Base-by-base conservation (phyloP, 2,113 vertebrate genomes). In the Bagarius yarrelli region DNA sequence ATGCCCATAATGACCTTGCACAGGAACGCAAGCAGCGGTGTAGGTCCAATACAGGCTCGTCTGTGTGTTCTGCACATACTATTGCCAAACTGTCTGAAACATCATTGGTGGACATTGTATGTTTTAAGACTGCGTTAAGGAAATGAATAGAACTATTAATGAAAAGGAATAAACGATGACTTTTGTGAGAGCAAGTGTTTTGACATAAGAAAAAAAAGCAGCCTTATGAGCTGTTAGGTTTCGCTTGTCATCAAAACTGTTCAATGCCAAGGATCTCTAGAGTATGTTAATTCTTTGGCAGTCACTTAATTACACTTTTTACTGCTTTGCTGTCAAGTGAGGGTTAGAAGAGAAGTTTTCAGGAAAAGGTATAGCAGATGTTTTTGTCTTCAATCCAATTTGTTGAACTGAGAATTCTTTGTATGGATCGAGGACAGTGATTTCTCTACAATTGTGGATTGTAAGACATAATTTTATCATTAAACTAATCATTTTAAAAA, bases 211-310 rank as follows among this genome's bases (percentile, higher is more conserved):
- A 19, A 14, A 52, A n/a, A 78, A 83, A 81, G 40, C 44, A 19
- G 85, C 75, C 23, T 77, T 79, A 73, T 55, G 50, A 73, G 76
- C 77, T 21, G 63, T 82, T 83, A 76, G 80, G 86, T 91, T 79
- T 82, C 80, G 82, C 85, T 87, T 92, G 90, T 91, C 90, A 89
- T 90, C 91, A 85, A 88, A 87, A 89, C 85, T 85, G 83, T 90
- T 87, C 86, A 90, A 90, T 89, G 87, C 81, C 70, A 73, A 73
- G 50, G 50, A 83, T 88, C 90, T 90, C 88, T 61, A 63, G 88
- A 88, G 89, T 87, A 83, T 78, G 59, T 76, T 85, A 85, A 82
- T 85, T 87, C 78, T 84, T 82, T 83, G 84, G 85, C 88, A 87
- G 85, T 88, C 84, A 88, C 90, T 90, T 90, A 89, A 89, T 79